Conservation (phyloP, 2,888 invertebrate genomes). For the Cristatella mucedo region DNA sequence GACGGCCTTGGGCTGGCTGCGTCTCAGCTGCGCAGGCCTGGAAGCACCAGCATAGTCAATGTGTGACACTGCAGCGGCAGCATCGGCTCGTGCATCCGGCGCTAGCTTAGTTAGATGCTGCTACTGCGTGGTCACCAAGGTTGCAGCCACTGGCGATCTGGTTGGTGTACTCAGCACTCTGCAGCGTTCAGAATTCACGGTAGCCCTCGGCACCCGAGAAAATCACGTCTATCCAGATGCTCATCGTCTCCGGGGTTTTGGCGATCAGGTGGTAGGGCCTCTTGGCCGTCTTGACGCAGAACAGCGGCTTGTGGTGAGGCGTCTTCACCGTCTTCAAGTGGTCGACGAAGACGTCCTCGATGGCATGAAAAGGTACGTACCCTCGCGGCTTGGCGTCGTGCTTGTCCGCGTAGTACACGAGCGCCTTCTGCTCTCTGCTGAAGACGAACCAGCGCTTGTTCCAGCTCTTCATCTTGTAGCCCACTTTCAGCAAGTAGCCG, state of each 20-base stretch:
- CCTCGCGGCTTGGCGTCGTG: slow-evolving; percentile 73
- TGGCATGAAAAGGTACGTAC: slow-evolving; percentile 54
- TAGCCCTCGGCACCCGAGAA: slow-evolving; percentile 84
- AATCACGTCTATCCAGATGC: slow-evolving; percentile 90
- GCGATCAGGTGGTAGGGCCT: slow-evolving; percentile 78
- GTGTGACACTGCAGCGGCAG: too few species aligned
- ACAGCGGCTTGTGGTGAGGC: slow-evolving; percentile 74
- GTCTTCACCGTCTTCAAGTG: slow-evolving; percentile 80
- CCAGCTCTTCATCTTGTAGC: slow-evolving; percentile 55
- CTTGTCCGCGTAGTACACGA: slow-evolving; percentile 79
- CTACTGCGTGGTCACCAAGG: too few species aligned
- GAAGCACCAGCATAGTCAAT: too few species aligned
- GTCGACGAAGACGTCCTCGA: slow-evolving; percentile 90
- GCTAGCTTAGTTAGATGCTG: too few species aligned
- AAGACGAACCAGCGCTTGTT: slow-evolving; percentile 92
- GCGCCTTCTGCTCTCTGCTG: slow-evolving; percentile 68
- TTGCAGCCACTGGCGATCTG: too few species aligned
- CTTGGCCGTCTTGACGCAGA: slow-evolving; percentile 81
- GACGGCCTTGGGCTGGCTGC: too few species aligned
- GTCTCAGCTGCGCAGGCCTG: too few species aligned
- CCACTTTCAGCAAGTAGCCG: slow-evolving; percentile 78
- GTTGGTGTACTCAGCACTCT: too few species aligned
- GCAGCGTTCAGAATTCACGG: slow-evolving; percentile 49
- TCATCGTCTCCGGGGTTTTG: slow-evolving; percentile 77
- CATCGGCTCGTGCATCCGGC: too few species aligned